Base-by-base conservation (phyloP, 2,797 vertebrate genomes). In the Esox masquinongy region DNA sequence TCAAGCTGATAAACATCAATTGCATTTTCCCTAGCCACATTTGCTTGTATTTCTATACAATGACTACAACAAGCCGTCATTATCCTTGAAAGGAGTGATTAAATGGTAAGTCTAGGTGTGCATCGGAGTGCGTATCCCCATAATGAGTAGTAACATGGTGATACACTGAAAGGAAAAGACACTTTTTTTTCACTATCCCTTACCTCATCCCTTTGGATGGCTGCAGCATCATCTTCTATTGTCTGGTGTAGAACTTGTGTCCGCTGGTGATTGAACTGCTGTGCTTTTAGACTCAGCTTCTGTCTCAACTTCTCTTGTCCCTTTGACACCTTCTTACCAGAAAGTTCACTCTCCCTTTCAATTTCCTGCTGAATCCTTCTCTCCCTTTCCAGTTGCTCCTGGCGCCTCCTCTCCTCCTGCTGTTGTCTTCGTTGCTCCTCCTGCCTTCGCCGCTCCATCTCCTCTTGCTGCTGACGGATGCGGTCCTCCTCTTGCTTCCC, bases 211-310 rank as follows among this genome's bases (percentile, higher is more conserved):
- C 76, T 73, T 70, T 78, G 72, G 0, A 79, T 78, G 0, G 68
- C 76, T 43, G 66, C 74, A 63, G 78, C 76, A 16, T 81, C 76
- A 4, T 84, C 83, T 64, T 80, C 78, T 31, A 82, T 72, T 67
- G 68, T 68, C 72, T 78, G 80, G 26, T 81, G 77, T 22, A 80
- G 43, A 22, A 64, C 79, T 29, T 76, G 77, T 5, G 64, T 70
- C 14, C 50, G 43, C 12, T 47, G 43, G 74, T 80, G 76, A 72
- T 78, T 74, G 2, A 56, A 47, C 14, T 39, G 51, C 0, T 43
- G 68, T 51, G 68, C 72, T 61, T 51, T 77, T 2, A 75, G 75
- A 36, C 74, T 74, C 67, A 77, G 74, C 64, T 76, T 81, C 72
- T 73, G 72, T 43, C 63, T 72, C 11, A 81, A 63, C 3, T 12